Base-by-base conservation (phyloP, 2,888 invertebrate species). In the Hypomecis punctinalis region DNA sequence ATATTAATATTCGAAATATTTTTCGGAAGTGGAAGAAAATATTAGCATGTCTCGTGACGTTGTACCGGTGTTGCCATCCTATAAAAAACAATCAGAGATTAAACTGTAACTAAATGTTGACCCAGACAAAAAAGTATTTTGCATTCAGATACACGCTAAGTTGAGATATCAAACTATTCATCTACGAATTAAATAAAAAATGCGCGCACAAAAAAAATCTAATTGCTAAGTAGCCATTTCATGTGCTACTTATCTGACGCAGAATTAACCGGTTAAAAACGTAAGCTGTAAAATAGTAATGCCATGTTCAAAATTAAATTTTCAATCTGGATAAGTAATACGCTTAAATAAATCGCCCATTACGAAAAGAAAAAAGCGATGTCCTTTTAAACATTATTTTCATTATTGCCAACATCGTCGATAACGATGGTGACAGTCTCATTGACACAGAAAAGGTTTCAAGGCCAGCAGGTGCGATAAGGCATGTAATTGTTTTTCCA, bases 131-230 rank as follows among this genome's bases (percentile, higher is more conserved):
- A 70, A 68, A 68, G 65, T 52, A 39, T 57, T 66, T 67, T 57
- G 63, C 65, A 67, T 61, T 57, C 63, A 33, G 61, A 62, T 62
- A 67, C 69, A 63, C 53, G 63, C 63, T 59, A 54, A 70, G 68
- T 70, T 54, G 63, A 67, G 64, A 69, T 69, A 71, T 69, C 69
- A 69, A 67, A 67, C 61, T 60, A 63, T 66, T 68, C 64, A 69
- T 67, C 57, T 62, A 46, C 61, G 62, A 64, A 66, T 46, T 58
- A 55, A 66, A 64, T 61, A 67, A 71, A 68, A 71, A 59, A 61
- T 45, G 46, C 42, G 48, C n/a, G 13, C 35, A 66, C 68, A 67
- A 68, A 70, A 59, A 63, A 67, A 70, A 61, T 43, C 62, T 67
- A 69, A 69, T 69, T 59, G 68, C 68, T 63, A 68, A 69, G 66